These are phyloP conservation scores for Trichonephila clavata DNA, from an alignment of 1,140 invertebrate genomes.

Conservation along the genomic window DNA sequence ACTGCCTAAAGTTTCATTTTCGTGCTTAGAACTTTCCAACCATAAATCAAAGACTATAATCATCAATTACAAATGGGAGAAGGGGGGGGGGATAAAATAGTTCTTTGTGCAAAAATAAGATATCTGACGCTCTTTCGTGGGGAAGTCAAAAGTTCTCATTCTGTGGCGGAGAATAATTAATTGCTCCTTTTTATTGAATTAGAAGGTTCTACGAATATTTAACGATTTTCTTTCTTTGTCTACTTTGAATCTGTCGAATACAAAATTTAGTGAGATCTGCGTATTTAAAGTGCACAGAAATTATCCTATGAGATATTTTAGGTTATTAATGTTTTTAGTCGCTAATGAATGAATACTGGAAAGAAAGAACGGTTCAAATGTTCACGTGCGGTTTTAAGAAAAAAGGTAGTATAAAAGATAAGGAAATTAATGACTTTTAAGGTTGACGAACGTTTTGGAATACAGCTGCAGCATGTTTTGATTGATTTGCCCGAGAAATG, in stretches of 20 bases:
- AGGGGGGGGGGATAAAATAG: neutral
- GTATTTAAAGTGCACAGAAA: no score
- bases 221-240: neutral
- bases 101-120: slow-evolving; percentile 19
- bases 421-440: no score
- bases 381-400: no score
- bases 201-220: neutral
- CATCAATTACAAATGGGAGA: slow-evolving; percentile 8
- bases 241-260: neutral
- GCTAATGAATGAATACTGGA: no score
- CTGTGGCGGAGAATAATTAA: neutral
- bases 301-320: no score
- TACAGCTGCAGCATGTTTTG: no score
- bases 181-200: slow-evolving; percentile 24
- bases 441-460: no score
- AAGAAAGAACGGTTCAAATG: no score
- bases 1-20: slow-evolving; percentile 23
- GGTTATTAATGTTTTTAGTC: no score
- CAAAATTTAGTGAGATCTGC: no score
- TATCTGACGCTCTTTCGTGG: neutral
- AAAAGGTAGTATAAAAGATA: no score
- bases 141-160: slow-evolving; percentile 21
- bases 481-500: no score
- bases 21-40: neutral
- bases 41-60: slow-evolving; percentile 22